Evolutionary conservation across 2,888 invertebrate species (phyloP).

Genomic region (Cerceris ruficornis): DNA sequence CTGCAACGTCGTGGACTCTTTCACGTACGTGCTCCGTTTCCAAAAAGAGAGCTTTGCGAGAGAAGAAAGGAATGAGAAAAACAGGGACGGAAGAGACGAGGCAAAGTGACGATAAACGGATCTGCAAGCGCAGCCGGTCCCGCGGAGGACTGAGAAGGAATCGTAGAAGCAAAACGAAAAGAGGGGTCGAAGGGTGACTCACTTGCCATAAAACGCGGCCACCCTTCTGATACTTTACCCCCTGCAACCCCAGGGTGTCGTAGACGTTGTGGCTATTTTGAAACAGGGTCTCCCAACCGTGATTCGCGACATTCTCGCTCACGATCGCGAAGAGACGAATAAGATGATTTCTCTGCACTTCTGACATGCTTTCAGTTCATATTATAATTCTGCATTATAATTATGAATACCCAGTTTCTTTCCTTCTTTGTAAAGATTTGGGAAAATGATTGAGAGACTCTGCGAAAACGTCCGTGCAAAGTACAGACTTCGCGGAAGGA

Average conservation of each 20-base stretch:
- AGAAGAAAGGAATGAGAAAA: not conserved
- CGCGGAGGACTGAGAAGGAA: constrained; percentile 31
- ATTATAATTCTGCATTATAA: too few relatives aligned
- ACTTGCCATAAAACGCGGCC: constrained; percentile 71
- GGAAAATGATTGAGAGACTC: not conserved
- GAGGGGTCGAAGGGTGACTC: constrained; percentile 62
- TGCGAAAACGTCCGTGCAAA: not conserved
- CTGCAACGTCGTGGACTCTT: not conserved
- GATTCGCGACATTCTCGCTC: not conserved
- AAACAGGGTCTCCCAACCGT: constrained; percentile 29
- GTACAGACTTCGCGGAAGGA: not conserved
- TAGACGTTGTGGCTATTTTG: constrained; percentile 30
- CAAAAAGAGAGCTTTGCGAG: not conserved
- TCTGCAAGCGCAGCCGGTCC: constrained; percentile 39
- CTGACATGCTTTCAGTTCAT: too few relatives aligned
- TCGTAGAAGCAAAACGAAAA: constrained; percentile 33
- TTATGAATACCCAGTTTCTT: too few relatives aligned
- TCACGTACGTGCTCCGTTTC: not conserved
- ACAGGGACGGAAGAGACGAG: not conserved
- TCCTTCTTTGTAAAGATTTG: not conserved
- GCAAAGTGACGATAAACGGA: constrained; percentile 41
- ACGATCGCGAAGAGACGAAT: not conserved
- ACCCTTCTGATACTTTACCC: constrained; percentile 37
- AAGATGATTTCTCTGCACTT: not conserved
- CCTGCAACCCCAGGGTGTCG: constrained; percentile 46